Evolutionary conservation across 2,888 invertebrate genomes (phyloP).

Genomic region (Cephus spinipes): DNA sequence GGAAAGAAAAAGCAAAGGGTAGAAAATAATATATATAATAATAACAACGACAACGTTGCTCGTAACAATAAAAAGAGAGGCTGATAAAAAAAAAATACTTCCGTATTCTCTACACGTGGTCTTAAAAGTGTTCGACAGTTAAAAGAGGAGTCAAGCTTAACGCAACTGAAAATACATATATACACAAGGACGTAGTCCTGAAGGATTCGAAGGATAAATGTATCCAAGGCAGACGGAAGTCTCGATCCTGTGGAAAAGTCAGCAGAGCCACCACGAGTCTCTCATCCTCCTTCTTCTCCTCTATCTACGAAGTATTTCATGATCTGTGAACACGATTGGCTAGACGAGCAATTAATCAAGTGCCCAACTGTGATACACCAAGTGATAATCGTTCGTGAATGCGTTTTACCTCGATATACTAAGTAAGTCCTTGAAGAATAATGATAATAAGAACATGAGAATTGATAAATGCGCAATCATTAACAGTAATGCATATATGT

Average conservation of each 20-base stretch:
- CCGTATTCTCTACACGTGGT: background rate
- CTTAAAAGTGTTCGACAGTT: background rate
- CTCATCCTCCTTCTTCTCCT: background rate
- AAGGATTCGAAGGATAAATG: conserved; percentile 38
- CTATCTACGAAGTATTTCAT: conserved; percentile 38
- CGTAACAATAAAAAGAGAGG: background rate
- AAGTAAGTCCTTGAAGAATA: conserved; percentile 40
- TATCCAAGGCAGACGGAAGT: conserved; percentile 43
- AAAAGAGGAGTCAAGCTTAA: background rate
- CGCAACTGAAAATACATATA: background rate
- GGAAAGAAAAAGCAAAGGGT: background rate
- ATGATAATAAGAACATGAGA: background rate
- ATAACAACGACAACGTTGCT: background rate
- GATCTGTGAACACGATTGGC: conserved; percentile 30
- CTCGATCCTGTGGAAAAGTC: conserved; percentile 40
- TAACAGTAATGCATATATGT: background rate
- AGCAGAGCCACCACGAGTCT: conserved; percentile 32
- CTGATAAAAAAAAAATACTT: background rate
- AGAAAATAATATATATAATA: background rate
- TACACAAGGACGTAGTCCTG: background rate
- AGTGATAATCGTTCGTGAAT: conserved; percentile 42
- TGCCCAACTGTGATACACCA: conserved; percentile 47
- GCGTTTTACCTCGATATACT: conserved; percentile 43
- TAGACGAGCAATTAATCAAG: conserved; percentile 17
- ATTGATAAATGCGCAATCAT: background rate